Evolutionary conservation across 2,888 invertebrate species (phyloP), one percentile per base, ranked within the genome.

Genomic region (Terebella lapidaria): DNA sequence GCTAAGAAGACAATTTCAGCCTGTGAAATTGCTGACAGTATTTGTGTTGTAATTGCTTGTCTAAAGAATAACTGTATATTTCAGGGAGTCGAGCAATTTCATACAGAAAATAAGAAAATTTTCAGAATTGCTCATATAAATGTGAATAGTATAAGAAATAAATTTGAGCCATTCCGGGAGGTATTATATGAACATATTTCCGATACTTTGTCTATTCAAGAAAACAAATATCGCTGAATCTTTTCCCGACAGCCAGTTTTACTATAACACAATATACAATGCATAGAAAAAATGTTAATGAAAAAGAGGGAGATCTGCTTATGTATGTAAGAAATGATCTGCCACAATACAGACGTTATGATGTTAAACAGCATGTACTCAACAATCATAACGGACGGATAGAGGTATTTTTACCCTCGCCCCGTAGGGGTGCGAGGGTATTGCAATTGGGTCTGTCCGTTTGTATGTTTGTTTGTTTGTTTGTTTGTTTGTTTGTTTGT

Each of bases 81-180:
- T n/a, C n/a, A n/a, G n/a, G n/a, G n/a, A n/a, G n/a, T n/a, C n/a
- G n/a, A n/a, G n/a, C n/a, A n/a, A n/a, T n/a, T n/a, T n/a, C n/a
- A n/a, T n/a, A n/a, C n/a, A n/a, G n/a, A n/a, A n/a, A 35, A 57
- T 24, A 53, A 51, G n/a, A 51, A 54, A 4, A 57, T 54, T n/a
- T 57, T 56, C 15, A 5, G 56, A 30, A 25, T 45, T 20, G 49
- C 42, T n/a, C 51, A 54, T 42, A 26, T 60, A 22, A 62, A 55
- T 25, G 60, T 60, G 2, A 59, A 60, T 29, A 62, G 59, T 62
- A 1, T 57, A 1, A 18, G 54, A 35, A 42, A 59, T 57, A 59
- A 62, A 49, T 59, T 57, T 54, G 28, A 18, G 18, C n/a, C 26
- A 10, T 27, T 57, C 4, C 27, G 56, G 45, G 25, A 57, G 4